A percentile compares a stretch with the other conserved stretches of the same genome.
These are phyloP conservation scores for Xestia sexstrigata DNA, from an alignment of 2,888 invertebrate genomes.

Conservation along the genomic window DNA sequence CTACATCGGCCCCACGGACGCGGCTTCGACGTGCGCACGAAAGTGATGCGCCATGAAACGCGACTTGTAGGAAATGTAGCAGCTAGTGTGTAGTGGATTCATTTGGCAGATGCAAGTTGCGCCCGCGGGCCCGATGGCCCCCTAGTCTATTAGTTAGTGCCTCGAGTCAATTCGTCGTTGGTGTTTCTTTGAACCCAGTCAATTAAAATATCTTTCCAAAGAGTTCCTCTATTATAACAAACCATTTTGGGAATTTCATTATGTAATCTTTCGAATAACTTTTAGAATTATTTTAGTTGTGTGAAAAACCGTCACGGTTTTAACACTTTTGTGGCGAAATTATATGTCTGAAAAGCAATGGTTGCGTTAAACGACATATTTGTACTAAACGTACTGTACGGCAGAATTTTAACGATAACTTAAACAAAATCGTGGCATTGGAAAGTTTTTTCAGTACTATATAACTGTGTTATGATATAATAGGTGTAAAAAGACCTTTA, in stretches of 20 bases:
- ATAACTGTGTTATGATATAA: neutral
- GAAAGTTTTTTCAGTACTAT: neutral
- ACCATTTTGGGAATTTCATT: conserved; percentile 46
- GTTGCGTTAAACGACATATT: conserved; percentile 6
- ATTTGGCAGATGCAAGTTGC: conserved; percentile 30
- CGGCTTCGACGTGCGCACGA: conserved; percentile 31
- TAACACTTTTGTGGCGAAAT: conserved; percentile 20
- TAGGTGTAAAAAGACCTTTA: neutral
- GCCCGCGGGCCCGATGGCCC: conserved; percentile 67
- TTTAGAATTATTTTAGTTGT: conserved; percentile 43
- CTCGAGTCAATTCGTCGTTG: conserved; percentile 86
- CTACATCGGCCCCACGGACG: conserved; percentile 43
- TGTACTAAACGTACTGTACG: neutral
- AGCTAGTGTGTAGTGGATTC: conserved; percentile 62
- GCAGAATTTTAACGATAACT: neutral
- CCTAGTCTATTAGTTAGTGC: conserved; percentile 82
- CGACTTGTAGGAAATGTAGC: conserved; percentile 60
- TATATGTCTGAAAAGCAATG: neutral
- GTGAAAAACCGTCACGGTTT: conserved; percentile 19
- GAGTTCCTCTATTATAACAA: conserved; percentile 64
- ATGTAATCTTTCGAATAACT: conserved; percentile 27
- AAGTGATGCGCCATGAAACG: conserved; percentile 30
- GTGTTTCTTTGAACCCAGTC: conserved; percentile 86
- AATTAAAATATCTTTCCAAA: conserved; percentile 78
- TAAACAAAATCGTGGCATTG: neutral